Evolutionary conservation across 2,888 invertebrate genomes (phyloP).

Genomic region (Ptychoptera contaminata): DNA sequence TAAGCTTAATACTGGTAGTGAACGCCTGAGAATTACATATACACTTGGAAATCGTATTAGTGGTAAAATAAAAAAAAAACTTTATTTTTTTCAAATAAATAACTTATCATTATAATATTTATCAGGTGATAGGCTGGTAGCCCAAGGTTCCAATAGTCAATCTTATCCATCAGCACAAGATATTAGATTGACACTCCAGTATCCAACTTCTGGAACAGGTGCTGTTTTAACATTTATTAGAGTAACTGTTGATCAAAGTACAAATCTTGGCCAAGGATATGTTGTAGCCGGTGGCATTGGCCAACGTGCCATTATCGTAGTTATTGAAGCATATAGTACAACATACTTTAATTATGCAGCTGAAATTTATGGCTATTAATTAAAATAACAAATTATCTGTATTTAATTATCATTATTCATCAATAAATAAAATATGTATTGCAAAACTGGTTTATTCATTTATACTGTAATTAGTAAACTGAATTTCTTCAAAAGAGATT

Average conservation of each 20-base stretch:
- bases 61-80: no score
- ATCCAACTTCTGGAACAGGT: slow-evolving; percentile 20
- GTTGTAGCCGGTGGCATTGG: slow-evolving; percentile 21
- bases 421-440: not conserved
- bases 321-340: slow-evolving; percentile 19
- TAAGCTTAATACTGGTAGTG: no score
- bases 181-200: slow-evolving; percentile 21
- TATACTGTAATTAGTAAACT: no score
- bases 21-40: no score
- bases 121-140: slow-evolving; percentile 22
- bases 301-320: slow-evolving; percentile 15
- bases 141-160: slow-evolving; percentile 19
- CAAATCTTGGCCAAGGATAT: slow-evolving; percentile 16
- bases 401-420: no score
- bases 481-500: no score
- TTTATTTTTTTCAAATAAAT: no score
- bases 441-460: no score
- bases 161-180: slow-evolving; percentile 19
- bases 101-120: no score
- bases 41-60: no score
- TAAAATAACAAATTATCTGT: no score
- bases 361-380: not conserved
- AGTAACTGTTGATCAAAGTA: slow-evolving; percentile 20
- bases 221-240: slow-evolving; percentile 20
- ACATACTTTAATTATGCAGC: not conserved